Base-by-base conservation (phyloP, 2,888 invertebrate genomes). In the Nebria brevicollis region DNA sequence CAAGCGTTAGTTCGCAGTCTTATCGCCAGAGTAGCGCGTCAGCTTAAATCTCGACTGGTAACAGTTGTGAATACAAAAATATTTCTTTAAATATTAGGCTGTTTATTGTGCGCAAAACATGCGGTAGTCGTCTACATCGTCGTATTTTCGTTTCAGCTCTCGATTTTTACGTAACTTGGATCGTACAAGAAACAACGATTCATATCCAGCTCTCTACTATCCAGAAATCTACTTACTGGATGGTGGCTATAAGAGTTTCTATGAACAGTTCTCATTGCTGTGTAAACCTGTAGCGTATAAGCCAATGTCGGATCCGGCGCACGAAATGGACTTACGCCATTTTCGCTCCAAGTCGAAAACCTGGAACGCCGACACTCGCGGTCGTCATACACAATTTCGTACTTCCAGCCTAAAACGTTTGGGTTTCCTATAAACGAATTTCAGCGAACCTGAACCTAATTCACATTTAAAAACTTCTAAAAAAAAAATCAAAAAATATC, bases 221-320 rank as follows among this genome's bases (percentile, higher is more conserved):
- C 98, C 98, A 0, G 99, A 99, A 89, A 90, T 98, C 1, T 99
- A 99, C 89, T 90, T 99, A 1, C 91, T 99, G 34, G 95, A 97
- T 86, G 97, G 97, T 1, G 97, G 97, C 66, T 97, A 97, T 90
- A 94, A 96, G 86, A 92, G 92, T 43, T 98, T 99, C 90, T 97
- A 92, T 88, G 91, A 93, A 84, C 89, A 91, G 0, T 93, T 34
- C 34, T 34, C 34, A 34, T 34, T 34, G 5, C 8, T 54, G 0
- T 95, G 96, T 86, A 93, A 92, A 54, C 96, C 96, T 0, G 90
- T 91, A 73, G 91, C 91, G 0, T 97, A 98, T 89, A 92, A 93
- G 65, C 94, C 95, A 78, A 98, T 98, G 98, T 87, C 94, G 82
- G 95, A 98, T 87, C 95, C 96, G 0, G 92, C 92, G 75, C 95